Evolutionary conservation across 2,888 invertebrate genomes (phyloP).

Genomic region (Tillus elongatus): DNA sequence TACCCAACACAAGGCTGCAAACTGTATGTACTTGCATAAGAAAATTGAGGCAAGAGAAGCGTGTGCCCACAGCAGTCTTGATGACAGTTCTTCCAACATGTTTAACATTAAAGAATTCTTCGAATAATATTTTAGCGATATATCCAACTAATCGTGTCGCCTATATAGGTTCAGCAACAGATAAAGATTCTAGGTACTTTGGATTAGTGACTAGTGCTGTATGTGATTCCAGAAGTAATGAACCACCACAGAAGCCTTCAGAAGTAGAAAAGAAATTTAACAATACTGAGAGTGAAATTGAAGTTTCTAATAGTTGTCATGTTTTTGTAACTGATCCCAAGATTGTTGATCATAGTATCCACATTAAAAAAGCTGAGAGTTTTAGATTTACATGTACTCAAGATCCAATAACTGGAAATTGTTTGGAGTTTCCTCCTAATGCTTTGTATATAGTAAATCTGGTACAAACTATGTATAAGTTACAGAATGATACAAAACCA

Average conservation of each 20-base stretch:
- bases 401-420: slow-evolving; percentile 67
- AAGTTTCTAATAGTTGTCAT: slow-evolving; percentile 82
- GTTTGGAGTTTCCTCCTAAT: slow-evolving; percentile 83
- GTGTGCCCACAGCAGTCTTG: slow-evolving; percentile 74
- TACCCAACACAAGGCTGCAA: slow-evolving; percentile 64
- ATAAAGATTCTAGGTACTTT: slow-evolving; percentile 86
- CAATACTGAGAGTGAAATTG: slow-evolving; percentile 41
- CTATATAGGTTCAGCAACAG: slow-evolving; percentile 82
- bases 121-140: slow-evolving; percentile 72
- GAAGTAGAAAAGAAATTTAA: slow-evolving; percentile 24
- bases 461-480: slow-evolving; percentile 63
- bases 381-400: slow-evolving; percentile 81
- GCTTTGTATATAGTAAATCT: slow-evolving; percentile 68
- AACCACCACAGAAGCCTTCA: slow-evolving; percentile 25
- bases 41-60: slow-evolving; percentile 79
- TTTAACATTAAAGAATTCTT: slow-evolving; percentile 68
- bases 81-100: slow-evolving; percentile 77
- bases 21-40: slow-evolving; percentile 81
- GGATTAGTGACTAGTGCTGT: slow-evolving; percentile 83
- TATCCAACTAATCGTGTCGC: slow-evolving; percentile 80
- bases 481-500: slow-evolving; percentile 41
- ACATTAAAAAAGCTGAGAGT: slow-evolving; percentile 67
- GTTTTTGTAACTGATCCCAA: slow-evolving; percentile 90
- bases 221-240: slow-evolving; percentile 35
- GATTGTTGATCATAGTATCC: slow-evolving; percentile 70